Percentiles rank a stretch among this genome's conserved stretches.
Evolutionary conservation across 1,140 invertebrate species (phyloP).

Genomic region (roundworm (Caenorhabditis elegans)): WBcel235 BX284604.4:12474501-12475000

Average conservation of each 20-base stretch:
- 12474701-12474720: neutral
- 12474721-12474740: constrained; percentile 28
- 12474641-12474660: constrained; percentile 37
- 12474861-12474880: constrained; percentile 33
- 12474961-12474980: neutral
- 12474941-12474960: neutral
- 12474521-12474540: constrained; percentile 2
- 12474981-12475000: neutral
- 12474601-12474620: constrained; percentile 38
- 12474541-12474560: neutral
- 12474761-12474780: neutral
- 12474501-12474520: neutral
- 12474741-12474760: constrained; percentile 36
- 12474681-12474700: neutral
- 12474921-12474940: no score
- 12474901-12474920: neutral
- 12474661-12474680: constrained; percentile 33
- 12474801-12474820: constrained; percentile 25
- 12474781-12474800: constrained; percentile 11
- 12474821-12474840: neutral
- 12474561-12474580: neutral
- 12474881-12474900: neutral
- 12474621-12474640: constrained; percentile 20
- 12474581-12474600: constrained; percentile 31
- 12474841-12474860: constrained; percentile 28